Conservation (phyloP, 2,888 invertebrate genomes). For the Lasioglossum figueresi region DNA sequence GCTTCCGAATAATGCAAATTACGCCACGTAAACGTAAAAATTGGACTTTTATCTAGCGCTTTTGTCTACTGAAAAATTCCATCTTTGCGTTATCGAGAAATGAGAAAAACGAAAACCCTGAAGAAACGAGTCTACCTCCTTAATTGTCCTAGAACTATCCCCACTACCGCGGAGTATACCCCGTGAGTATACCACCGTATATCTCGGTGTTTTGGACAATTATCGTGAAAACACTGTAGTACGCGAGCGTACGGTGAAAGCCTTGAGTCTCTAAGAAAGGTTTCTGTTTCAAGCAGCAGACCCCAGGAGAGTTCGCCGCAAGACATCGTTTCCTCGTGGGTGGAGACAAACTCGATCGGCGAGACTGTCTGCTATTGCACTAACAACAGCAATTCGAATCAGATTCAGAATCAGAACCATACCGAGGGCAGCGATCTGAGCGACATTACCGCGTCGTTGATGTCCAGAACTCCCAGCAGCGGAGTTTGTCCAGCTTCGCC, state of each 20-base stretch:
- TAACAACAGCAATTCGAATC: constrained; percentile 72
- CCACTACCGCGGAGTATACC: too few relatives aligned
- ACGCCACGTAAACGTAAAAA: too few relatives aligned
- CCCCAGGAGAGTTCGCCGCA: constrained; percentile 67
- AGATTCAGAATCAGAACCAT: constrained; percentile 73
- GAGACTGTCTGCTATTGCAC: constrained; percentile 62
- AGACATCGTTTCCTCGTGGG: constrained; percentile 72
- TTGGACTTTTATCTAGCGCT: too few relatives aligned
- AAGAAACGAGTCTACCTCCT: too few relatives aligned
- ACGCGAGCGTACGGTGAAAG: background rate
- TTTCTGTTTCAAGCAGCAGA: constrained; percentile 54
- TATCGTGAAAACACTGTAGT: too few relatives aligned
- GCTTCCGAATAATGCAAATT: too few relatives aligned
- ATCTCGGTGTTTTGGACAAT: too few relatives aligned
- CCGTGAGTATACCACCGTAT: too few relatives aligned
- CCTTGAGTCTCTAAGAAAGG: background rate
- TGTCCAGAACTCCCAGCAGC: constrained; percentile 86
- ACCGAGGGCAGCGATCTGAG: constrained; percentile 80
- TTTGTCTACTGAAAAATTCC: too few relatives aligned
- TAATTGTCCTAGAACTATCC: too few relatives aligned
- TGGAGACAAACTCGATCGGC: constrained; percentile 65
- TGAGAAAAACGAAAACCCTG: too few relatives aligned
- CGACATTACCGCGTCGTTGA: constrained; percentile 83
- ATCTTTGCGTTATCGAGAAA: too few relatives aligned
- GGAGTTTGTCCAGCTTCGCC: constrained; percentile 87